Base-by-base conservation (phyloP, 2,113 vertebrate species). In the Cricetomys ansorgei region DNA sequence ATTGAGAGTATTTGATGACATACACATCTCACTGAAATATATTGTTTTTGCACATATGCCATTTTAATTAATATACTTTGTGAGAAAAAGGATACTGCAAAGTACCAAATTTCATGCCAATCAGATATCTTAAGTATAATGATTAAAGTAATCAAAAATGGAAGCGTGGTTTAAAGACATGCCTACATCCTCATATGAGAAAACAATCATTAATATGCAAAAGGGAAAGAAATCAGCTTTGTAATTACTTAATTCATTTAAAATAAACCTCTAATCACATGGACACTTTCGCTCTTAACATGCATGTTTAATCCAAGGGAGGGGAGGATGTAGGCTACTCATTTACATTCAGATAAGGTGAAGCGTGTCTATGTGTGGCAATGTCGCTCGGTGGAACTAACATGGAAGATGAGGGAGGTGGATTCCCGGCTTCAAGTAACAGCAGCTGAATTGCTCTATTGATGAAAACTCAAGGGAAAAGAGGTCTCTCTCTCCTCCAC, bases 11-110 rank as follows among this genome's bases (percentile, higher is more conserved):
- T 89, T 10, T 95, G 57, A 88, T 91, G 40, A 40, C 27, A 34
- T 34, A 4, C 75, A 37, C n/a, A 91, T 95, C 43, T 67, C 69
- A 48, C 9, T 83, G 43, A 89, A 92, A 86, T 81, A 37, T 79
- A 53, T 79, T 55, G 55, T n/a, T 80, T 94, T 97, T 94, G 89
- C 65, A 88, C 93, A 95, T 88, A 96, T 29, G 87, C 76, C 37
- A 91, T 95, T 96, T 97, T 97, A 95, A 97, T 98, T 96, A 97
- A 96, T 90, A 93, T 93, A 92, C 31, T 95, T 93, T 96, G 67
- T 95, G 94, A 96, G 87, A 53, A 84, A 91, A 92, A 88, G 45
- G 95, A 94, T 55, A 96, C 45, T n/a, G 70, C 90, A n/a, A 94
- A 92, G 59, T 91, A 73, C 67, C 87, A 94, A 72, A 94, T 91